Percentiles rank a stretch among this genome's conserved stretches.
phyloP scores from a whole-genome alignment of 2,797 vertebrate genomes.

The Pangasius larnaudii region DNA sequence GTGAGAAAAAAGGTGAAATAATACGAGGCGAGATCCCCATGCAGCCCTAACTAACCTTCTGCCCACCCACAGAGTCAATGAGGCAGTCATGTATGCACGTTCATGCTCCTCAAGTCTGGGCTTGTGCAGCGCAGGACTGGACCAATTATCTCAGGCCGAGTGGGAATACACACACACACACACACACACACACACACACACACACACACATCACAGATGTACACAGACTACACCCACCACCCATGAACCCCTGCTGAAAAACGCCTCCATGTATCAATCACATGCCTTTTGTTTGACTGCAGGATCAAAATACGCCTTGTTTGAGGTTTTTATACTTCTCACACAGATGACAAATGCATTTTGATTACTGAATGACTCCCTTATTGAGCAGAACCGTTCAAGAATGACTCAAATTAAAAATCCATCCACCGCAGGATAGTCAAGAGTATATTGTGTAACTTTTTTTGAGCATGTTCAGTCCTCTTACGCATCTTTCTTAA shows the following conservation, averaged over 20 bases:
- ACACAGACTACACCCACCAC: slow-evolving; percentile 37
- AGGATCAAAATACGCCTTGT: slow-evolving; percentile 14
- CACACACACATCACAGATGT: slow-evolving; percentile 20
- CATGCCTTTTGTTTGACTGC: slow-evolving; percentile 36
- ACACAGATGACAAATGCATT: background rate
- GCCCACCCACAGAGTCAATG: slow-evolving; percentile 72
- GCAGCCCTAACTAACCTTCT: slow-evolving; percentile 67
- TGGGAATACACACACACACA: slow-evolving; percentile 65
- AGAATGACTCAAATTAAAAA: background rate
- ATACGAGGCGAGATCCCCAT: slow-evolving; percentile 60
- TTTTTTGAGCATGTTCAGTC: background rate
- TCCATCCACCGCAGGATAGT: background rate
- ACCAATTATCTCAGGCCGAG: slow-evolving; percentile 74
- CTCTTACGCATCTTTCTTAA: too few species aligned
- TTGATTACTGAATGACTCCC: background rate
- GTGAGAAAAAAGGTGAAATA: slow-evolving; percentile 56
- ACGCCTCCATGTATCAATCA: slow-evolving; percentile 20
- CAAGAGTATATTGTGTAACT: background rate
- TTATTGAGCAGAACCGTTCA: background rate
- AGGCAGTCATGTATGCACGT: slow-evolving; percentile 72
- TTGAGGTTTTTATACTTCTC: background rate
- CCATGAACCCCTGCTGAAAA: slow-evolving; percentile 42
- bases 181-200: slow-evolving; percentile 30
- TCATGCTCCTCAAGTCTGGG: slow-evolving; percentile 72
- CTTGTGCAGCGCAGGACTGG: slow-evolving; percentile 62